Base-by-base conservation (phyloP, 2,113 vertebrate species). In the Engraulis encrasicolus region DNA sequence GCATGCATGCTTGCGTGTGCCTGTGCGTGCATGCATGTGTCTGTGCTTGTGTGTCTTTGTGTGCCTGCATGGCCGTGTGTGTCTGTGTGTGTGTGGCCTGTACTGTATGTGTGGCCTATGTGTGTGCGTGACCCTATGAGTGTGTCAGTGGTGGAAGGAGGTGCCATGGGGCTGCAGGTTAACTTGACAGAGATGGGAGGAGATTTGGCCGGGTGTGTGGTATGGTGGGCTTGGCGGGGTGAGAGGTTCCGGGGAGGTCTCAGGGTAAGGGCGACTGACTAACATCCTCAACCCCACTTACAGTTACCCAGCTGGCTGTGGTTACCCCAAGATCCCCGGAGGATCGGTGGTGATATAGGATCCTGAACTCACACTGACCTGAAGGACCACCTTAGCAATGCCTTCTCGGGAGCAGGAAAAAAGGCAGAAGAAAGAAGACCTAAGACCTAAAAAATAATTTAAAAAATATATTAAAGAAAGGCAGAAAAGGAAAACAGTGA, bases 361-460 rank as follows among this genome's bases (percentile, higher is more conserved):
- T 83, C 85, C 58, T 86, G 82, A 81, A 83, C 82, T 80, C 77
- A 71, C 15, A 31, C 50, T 78, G 45, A 77, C 81, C 58, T 38
- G 18, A 40, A 58, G 27, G 58, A 66, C 78, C 85, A 81, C 34
- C 82, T 66, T 81, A 79, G 82, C 81, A 48, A 58, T 83, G 52
- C 78, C 20, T 86, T n/a, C 80, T 19, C 61, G n/a, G 27, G 77
- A 14, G 27, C 23, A 66, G 15, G 31, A 66, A 20, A 3, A 19
- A 0, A 36, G 19, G 20, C 9, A 0, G 17, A 6, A 19, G 20
- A 0, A 34, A 37, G 11, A 6, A 1, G 50, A 15, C 40, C 0
- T 6, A 37, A 50, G 27, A 58, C 4, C 19, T 20, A 54, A 19
- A 23, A 2, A 58, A 58, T 7, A 58, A 58, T n/a, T n/a, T 23